A percentile compares a stretch with the other conserved stretches of the same genome.
phyloP scores from a whole-genome alignment of 2,797 vertebrate genomes.

The Ispidina lecontei region DNA sequence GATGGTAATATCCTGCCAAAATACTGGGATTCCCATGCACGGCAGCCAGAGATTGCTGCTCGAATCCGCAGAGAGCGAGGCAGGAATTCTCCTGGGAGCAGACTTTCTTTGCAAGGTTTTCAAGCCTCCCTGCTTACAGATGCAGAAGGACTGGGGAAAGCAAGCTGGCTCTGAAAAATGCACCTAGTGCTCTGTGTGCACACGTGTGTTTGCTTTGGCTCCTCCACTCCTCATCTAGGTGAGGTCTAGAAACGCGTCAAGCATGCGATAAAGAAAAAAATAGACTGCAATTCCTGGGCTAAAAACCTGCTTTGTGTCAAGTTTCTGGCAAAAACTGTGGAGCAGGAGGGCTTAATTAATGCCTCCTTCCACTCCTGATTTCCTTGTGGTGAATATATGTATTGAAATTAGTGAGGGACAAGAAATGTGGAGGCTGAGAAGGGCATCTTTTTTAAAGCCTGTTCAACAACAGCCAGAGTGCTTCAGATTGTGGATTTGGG shows the following conservation, averaged over 20 bases:
- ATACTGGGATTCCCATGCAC: constrained; percentile 47
- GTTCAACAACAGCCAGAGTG: background rate
- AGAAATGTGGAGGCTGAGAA: background rate
- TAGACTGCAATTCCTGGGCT: background rate
- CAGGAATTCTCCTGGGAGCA: constrained; percentile 48
- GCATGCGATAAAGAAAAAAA: background rate
- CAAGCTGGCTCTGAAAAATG: background rate
- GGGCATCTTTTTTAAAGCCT: background rate
- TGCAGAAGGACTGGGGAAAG: constrained; percentile 44
- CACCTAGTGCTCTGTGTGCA: background rate
- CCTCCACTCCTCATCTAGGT: background rate
- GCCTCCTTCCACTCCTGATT: background rate
- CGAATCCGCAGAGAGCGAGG: constrained; percentile 10
- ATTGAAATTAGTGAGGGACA: background rate
- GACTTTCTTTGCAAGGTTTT: constrained; percentile 52
- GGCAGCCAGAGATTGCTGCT: constrained; percentile 35
- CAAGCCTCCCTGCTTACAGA: constrained; percentile 49
- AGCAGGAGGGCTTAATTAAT: background rate
- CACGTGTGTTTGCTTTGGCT: constrained; percentile 33
- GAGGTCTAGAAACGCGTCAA: constrained; percentile 13
- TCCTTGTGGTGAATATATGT: background rate
- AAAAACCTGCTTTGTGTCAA: background rate
- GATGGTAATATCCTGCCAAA: constrained; percentile 47
- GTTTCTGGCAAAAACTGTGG: background rate
- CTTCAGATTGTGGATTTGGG: background rate